phyloP scores from a whole-genome alignment of 2,797 vertebrate genomes.

The Falco novaeseelandiae region DNA sequence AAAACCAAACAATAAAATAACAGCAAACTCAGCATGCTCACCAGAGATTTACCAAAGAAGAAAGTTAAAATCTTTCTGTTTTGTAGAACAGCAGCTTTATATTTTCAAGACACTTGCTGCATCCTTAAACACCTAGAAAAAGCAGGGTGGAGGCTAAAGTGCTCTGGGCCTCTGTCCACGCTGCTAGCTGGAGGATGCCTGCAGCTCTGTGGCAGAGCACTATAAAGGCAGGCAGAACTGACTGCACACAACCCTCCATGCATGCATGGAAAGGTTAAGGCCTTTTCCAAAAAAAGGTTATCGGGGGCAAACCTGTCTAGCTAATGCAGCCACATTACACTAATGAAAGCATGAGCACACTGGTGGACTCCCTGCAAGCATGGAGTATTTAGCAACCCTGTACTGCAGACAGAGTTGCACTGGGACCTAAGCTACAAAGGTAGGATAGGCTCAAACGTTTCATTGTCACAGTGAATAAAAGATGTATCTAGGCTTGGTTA shows the following conservation, averaged over 20 bases:
- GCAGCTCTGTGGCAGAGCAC: neutral
- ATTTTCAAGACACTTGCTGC: neutral
- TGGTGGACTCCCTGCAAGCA: neutral
- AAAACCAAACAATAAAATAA: neutral
- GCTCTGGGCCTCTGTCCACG: neutral
- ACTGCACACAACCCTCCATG: neutral
- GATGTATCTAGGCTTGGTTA: neutral
- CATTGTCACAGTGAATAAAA: neutral
- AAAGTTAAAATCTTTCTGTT: neutral
- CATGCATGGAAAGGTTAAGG: neutral
- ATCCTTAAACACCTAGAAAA: neutral
- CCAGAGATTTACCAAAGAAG: neutral
- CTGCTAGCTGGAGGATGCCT: neutral
- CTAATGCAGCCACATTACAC: neutral
- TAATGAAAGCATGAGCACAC: neutral
- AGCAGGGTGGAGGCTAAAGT: neutral
- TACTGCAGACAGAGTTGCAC: neutral
- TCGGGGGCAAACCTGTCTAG: neutral
- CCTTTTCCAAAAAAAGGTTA: neutral
- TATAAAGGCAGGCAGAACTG: neutral
- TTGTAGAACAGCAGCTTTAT: neutral
- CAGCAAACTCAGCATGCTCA: neutral
- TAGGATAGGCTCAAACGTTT: neutral
- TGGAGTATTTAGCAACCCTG: neutral
- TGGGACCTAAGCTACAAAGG: neutral